phyloP scores from a whole-genome alignment of 2,797 vertebrate genomes.

The Thalassophryne amazonica region DNA sequence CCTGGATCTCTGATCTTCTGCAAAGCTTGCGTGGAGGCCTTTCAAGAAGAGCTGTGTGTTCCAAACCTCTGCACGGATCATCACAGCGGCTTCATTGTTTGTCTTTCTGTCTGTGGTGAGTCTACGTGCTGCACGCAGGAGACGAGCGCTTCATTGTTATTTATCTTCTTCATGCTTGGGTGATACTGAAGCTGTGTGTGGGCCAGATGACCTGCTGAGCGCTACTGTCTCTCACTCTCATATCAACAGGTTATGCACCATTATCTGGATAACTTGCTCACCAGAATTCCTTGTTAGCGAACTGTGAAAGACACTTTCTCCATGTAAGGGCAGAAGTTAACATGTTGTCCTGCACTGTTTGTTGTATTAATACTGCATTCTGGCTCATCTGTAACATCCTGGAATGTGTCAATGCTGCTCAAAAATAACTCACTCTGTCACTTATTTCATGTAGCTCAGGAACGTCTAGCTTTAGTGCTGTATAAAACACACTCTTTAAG shows the following conservation, averaged over 20 bases:
- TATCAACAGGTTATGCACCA: conserved; percentile 58
- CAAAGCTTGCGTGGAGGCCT: too few species aligned
- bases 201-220: conserved; percentile 59
- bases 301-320: conserved; percentile 25
- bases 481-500: too few species aligned
- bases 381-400: background rate
- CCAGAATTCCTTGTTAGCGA: conserved; percentile 50
- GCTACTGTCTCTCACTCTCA: conserved; percentile 32
- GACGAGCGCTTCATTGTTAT: conserved; percentile 57
- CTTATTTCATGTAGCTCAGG: too few species aligned
- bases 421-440: too few species aligned
- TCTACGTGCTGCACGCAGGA: conserved; percentile 32
- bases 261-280: conserved; percentile 61
- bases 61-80: conserved; percentile 56
- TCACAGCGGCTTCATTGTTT: conserved; percentile 59
- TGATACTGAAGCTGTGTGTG: conserved; percentile 67
- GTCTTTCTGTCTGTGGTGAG: conserved; percentile 67
- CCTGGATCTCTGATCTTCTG: too few species aligned
- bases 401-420: too few species aligned
- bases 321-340: too few species aligned
- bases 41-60: conserved; percentile 31
- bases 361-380: background rate
- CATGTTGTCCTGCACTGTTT: background rate
- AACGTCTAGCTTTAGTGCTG: too few species aligned
- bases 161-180: conserved; percentile 62